These are phyloP conservation scores for Brachymystax lenok DNA, from an alignment of 2,797 vertebrate genomes.

Conservation along the genomic window DNA sequence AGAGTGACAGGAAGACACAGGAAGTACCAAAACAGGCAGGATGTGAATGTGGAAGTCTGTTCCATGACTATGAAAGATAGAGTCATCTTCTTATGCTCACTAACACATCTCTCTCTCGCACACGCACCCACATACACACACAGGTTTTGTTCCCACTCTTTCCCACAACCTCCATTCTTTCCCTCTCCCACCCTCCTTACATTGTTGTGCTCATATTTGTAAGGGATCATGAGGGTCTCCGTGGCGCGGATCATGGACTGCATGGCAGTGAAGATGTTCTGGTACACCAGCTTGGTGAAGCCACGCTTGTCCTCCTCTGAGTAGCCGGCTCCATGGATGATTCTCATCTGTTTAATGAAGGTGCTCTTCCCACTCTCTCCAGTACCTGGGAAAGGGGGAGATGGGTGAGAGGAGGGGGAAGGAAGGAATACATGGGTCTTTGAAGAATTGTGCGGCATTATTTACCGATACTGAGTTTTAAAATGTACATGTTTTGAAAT, in stretches of 20 bases:
- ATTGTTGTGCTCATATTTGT: conserved; percentile 94
- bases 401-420: neutral
- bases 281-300: conserved; percentile 93
- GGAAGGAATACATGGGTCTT: neutral
- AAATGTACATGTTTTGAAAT: no score
- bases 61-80: conserved; percentile 62
- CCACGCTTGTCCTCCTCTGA: conserved; percentile 92
- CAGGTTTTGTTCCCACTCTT: neutral
- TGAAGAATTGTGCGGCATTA: no score
- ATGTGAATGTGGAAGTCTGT: conserved; percentile 68
- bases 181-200: conserved; percentile 58
- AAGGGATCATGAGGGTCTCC: conserved; percentile 93
- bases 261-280: conserved; percentile 96
- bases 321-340: conserved; percentile 93
- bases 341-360: conserved; percentile 96
- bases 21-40: conserved; percentile 67
- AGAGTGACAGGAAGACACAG: conserved; percentile 52
- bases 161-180: conserved; percentile 2
- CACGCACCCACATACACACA: neutral
- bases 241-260: conserved; percentile 92
- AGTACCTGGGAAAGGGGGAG: conserved; percentile 77
- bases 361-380: conserved; percentile 97
- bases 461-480: no score
- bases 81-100: conserved; percentile 45
- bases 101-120: conserved; percentile 30